Conservation (phyloP, 2,113 vertebrate genomes). For the Geococcyx californianus region DNA sequence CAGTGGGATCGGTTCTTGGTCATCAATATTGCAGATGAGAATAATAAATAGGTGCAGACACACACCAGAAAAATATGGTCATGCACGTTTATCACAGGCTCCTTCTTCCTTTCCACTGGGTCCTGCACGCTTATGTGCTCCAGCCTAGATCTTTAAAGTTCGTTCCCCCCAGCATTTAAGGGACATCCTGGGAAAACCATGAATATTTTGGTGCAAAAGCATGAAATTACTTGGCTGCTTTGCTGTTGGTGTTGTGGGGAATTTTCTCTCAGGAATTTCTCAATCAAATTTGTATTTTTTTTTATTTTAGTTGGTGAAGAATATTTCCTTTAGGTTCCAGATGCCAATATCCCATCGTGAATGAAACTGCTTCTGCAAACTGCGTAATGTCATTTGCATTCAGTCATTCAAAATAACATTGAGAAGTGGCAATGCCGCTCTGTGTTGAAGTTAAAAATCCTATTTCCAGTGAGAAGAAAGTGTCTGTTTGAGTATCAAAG, state of each 20-base stretch:
- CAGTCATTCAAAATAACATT: neutral
- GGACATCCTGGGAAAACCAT: neutral
- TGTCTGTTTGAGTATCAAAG: neutral
- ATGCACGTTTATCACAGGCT: neutral
- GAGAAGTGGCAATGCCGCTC: neutral
- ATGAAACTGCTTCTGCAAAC: neutral
- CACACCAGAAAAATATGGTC: neutral
- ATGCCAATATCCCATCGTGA: neutral
- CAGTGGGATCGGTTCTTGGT: neutral
- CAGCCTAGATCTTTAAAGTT: neutral
- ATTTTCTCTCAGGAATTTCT: neutral
- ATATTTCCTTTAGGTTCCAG: constrained; percentile 21
- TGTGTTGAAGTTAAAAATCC: neutral
- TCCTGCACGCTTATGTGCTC: accelerated
- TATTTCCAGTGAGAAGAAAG: neutral
- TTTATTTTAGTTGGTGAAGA: neutral
- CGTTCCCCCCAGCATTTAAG: neutral
- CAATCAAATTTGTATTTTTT: neutral
- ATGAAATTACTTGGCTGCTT: neutral
- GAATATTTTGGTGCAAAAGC: neutral
- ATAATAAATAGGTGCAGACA: neutral
- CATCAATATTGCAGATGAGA: constrained; percentile 32
- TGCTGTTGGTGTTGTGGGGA: accelerated
- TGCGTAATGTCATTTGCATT: constrained; percentile 1
- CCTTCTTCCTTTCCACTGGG: neutral